Evolutionary conservation across 2,113 vertebrate species (phyloP), one percentile per base, ranked within the genome.

Genomic region (Lates calcarifer): DNA sequence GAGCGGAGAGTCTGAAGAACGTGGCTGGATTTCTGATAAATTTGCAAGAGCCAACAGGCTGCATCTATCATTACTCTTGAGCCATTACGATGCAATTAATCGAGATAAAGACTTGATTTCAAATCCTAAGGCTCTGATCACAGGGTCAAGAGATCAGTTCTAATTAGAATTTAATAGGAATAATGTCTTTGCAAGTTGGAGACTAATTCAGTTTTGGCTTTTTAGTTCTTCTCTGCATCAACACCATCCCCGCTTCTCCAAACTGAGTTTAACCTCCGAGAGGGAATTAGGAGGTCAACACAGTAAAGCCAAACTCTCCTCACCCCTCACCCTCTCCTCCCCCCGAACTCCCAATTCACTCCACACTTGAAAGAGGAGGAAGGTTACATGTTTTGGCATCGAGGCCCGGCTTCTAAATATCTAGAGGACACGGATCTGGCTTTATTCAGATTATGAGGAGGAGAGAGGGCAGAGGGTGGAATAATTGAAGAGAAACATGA

Each of bases 401-500:
- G 61, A 81, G 84, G 70, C 87, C 83, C n/a, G 6, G 84, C 77
- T 87, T 82, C 80, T 83, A 88, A 91, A 93, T 87, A 89, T 90
- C 90, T 86, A 87, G 89, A 90, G 92, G 92, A 91, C 86, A 87
- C 62, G 28, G 87, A 87, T 88, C 78, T 55, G 85, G 33, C 65
- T 86, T 86, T 77, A 78, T 87, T 89, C 83, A 79, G 83, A 90
- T 83, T 83, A 81, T 60, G 79, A 77, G 75, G 60, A 83, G 51
- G 69, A 82, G 62, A 81, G 75, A 82, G 82, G 85, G 73, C 87
- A 82, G 55, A 79, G 90, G 84, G 77, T 87, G 87, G 89, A 92
- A 92, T 91, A 89, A 92, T 81, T 89, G 74, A 88, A 72, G 72
- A 82, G 83, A 84, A 87, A 86, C 87, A 87, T 78, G 84, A 90